Conservation (phyloP, 2,888 invertebrate genomes). For the Sminthurides aquaticus region DNA sequence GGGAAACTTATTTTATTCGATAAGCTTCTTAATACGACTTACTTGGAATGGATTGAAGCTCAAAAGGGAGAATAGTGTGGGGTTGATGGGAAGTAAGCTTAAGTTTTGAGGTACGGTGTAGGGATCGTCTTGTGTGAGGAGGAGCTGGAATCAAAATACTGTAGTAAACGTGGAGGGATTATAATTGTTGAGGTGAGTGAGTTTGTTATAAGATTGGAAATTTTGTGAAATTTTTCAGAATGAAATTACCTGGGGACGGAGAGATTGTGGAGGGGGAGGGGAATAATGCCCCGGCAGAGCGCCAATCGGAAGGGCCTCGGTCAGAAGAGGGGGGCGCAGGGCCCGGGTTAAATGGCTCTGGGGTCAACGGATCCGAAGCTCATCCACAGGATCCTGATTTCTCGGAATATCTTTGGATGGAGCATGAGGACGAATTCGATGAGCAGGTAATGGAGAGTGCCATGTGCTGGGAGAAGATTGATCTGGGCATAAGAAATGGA, state of each 20-base stretch:
- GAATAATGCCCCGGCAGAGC: slow-evolving; percentile 11
- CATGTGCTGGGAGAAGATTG: too few species aligned
- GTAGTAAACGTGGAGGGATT: too few species aligned
- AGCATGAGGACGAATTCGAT: slow-evolving; percentile 85
- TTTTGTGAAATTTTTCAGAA: slow-evolving; percentile 8
- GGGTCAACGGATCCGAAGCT: slow-evolving; percentile 14
- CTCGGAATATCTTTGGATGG: slow-evolving; percentile 91
- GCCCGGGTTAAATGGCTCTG: slow-evolving; percentile 13
- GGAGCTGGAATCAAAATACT: background rate
- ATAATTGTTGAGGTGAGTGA: background rate
- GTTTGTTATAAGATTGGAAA: background rate
- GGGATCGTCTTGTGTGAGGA: too few species aligned
- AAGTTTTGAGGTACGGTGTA: too few species aligned
- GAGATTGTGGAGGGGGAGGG: slow-evolving; percentile 7
- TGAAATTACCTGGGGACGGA: slow-evolving; percentile 23
- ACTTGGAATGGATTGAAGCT: background rate
- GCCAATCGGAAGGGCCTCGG: slow-evolving; percentile 8
- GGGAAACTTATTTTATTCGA: too few species aligned
- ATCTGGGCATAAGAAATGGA: background rate
- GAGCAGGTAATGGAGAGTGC: slow-evolving; percentile 59
- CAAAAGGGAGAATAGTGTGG: too few species aligned
- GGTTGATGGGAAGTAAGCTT: too few species aligned
- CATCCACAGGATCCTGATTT: slow-evolving; percentile 58
- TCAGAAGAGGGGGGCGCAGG: slow-evolving; percentile 4
- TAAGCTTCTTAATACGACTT: too few species aligned